phyloP scores from a whole-genome alignment of 2,797 vertebrate species.

The Pogoniulus pusillus region DNA sequence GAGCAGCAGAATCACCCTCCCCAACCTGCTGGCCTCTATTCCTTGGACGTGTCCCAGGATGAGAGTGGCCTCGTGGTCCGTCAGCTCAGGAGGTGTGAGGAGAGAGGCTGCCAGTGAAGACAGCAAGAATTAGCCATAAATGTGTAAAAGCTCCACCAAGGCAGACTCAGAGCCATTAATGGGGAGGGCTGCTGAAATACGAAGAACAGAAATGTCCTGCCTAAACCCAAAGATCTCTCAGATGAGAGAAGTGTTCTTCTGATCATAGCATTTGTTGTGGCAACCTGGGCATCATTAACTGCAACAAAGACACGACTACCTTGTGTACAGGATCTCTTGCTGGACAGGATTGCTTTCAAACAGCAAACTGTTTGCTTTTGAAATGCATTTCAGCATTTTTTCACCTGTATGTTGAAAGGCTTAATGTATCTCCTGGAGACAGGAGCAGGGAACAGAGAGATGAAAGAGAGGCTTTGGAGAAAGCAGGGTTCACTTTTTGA shows the following conservation, averaged over 20 bases:
- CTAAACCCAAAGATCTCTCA: not conserved
- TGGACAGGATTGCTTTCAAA: not conserved
- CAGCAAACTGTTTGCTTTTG: not conserved
- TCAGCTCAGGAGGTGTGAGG: no score
- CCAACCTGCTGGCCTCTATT: no score
- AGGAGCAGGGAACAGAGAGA: not conserved
- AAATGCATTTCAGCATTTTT: not conserved
- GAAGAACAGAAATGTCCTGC: not conserved
- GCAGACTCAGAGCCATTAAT: not conserved
- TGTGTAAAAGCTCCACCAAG: not conserved
- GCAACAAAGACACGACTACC: not conserved
- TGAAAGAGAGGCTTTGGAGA: not conserved
- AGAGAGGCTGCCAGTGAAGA: no score
- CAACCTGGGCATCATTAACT: not conserved
- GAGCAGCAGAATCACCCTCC: no score
- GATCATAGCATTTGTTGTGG: not conserved
- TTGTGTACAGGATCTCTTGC: not conserved
- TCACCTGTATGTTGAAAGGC: not conserved
- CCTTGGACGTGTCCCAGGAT: no score
- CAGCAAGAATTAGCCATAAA: not conserved
- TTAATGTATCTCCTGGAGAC: not conserved
- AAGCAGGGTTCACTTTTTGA: not conserved
- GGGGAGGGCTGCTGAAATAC: not conserved
- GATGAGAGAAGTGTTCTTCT: not conserved
- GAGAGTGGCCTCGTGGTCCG: no score